Evolutionary conservation across 1,140 invertebrate species (phyloP), one percentile per base, ranked within the genome.

Genomic region (Globodera rostochiensis): DNA sequence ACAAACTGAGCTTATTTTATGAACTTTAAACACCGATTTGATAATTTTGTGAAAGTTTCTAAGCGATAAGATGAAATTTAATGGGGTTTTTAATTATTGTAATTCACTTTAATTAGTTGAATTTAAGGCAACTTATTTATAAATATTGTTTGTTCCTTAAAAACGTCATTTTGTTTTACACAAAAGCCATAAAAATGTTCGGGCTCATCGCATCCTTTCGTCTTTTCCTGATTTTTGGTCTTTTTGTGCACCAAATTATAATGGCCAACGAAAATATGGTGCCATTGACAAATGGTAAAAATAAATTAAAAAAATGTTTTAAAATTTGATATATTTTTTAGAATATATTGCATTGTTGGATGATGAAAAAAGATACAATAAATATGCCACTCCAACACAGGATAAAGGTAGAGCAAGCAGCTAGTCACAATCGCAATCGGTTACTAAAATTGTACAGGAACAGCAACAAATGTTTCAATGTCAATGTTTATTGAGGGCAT

Each of bases 401-500:
- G 84, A 85, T 74, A 78, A 84, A 45, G 87, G 87, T 88, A n/a
- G 80, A 85, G 21, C 25, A 25, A 85, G 21, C 25, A 25, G 25
- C 25, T 25, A 25, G 25, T 25, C 11, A 6, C 19, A 15, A 36
- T 71, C 6, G 7, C 6, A 71, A 36, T 13, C 19, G 6, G 11
- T 69, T 53, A 53, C 11, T 13, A 15, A 53, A 53, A 53, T 53
- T 6, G 7, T 13, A 13, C 50, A 88, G 87, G 87, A 53, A 73
- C 78, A n/a, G 86, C 88, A 25, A 89, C 88, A 71, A 90, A 89
- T 77, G 88, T 89, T 53, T 85, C 86, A 11, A 80, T 89, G 73
- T 89, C 88, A n/a, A 89, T 89, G 88, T 89, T 86, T 75, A 89
- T 89, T 53, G 88, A 89, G 80, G 88, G 88, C 49, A 90, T 89